Evolutionary conservation across 1,140 invertebrate genomes (phyloP).

Genomic region (Tribolium castaneum): DNA sequence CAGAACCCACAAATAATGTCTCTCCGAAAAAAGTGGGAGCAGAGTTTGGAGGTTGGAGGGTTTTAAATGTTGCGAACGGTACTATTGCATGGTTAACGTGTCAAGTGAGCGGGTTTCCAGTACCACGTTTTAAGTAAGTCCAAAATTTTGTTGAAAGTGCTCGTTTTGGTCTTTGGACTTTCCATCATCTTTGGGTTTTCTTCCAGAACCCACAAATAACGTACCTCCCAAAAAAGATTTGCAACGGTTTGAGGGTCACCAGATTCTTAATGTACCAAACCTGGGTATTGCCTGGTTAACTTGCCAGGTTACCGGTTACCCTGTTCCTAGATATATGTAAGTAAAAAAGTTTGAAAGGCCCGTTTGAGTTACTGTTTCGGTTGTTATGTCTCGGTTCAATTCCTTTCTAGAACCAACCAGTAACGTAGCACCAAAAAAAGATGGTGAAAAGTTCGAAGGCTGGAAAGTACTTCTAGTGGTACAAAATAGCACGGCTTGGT

Average conservation of each 20-base stretch:
- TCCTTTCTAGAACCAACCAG: slow-evolving; percentile 65
- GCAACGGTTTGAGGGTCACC: slow-evolving; percentile 73
- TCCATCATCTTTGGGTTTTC: background rate
- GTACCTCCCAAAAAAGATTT: slow-evolving; percentile 69
- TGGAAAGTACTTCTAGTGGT: slow-evolving; percentile 75
- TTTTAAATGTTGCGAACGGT: slow-evolving; percentile 71
- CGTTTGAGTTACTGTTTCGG: slow-evolving; percentile 1
- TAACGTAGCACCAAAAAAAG: slow-evolving; percentile 69
- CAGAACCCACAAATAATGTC: slow-evolving; percentile 65
- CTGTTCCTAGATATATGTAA: slow-evolving; percentile 75
- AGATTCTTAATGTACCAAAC: slow-evolving; percentile 72
- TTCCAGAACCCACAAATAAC: slow-evolving; percentile 65
- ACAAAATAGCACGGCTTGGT: slow-evolving; percentile 68
- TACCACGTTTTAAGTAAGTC: slow-evolving; percentile 74
- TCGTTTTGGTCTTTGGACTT: background rate
- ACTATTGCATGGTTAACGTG: slow-evolving; percentile 73
- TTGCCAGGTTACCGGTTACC: slow-evolving; percentile 75
- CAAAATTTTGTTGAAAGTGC: slow-evolving; percentile 17
- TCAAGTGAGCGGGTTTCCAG: slow-evolving; percentile 75
- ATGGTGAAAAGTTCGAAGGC: slow-evolving; percentile 74
- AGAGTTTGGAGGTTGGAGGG: slow-evolving; percentile 74
- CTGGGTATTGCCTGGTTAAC: slow-evolving; percentile 70
- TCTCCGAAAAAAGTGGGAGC: slow-evolving; percentile 71
- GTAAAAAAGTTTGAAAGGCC: slow-evolving; percentile 34
- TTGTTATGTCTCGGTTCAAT: background rate